Evolutionary conservation across 1,140 invertebrate genomes (phyloP).

Genomic region (Maconellicoccus hirsutus): DNA sequence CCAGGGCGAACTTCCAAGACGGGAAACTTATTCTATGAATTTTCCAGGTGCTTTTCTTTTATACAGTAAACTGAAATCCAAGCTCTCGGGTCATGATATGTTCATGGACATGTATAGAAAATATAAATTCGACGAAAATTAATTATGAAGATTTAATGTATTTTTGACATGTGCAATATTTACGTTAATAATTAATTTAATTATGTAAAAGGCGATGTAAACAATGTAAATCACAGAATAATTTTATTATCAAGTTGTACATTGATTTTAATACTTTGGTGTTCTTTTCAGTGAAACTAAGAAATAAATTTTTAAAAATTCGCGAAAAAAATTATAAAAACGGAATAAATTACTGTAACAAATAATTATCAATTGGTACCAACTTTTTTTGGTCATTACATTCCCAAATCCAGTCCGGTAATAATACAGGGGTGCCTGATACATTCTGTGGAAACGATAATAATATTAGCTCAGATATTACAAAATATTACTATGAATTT

Average conservation of each 20-base stretch:
- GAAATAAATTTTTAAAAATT: too few relatives aligned
- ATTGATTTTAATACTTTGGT: too few relatives aligned
- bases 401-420: slow-evolving; percentile 13
- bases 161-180: too few relatives aligned
- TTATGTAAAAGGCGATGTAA: background rate
- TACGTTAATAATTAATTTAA: background rate
- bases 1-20: background rate
- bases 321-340: background rate
- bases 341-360: background rate
- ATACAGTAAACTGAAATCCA: slow-evolving; percentile 79
- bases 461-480: background rate
- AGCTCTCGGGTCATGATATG: slow-evolving; percentile 72
- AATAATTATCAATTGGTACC: background rate
- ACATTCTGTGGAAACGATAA: background rate
- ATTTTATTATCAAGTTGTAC: too few relatives aligned
- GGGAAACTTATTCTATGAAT: background rate
- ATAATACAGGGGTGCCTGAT: background rate
- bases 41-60: slow-evolving; percentile 76
- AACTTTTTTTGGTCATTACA: slow-evolving; percentile 7
- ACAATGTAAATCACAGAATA: background rate
- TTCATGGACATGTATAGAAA: slow-evolving; percentile 69
- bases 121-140: slow-evolving; percentile 39
- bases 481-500: too few relatives aligned
- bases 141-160: too few relatives aligned
- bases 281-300: too few relatives aligned